phyloP scores from a whole-genome alignment of 2,113 vertebrate genomes.

The Rhinogobius similis region DNA sequence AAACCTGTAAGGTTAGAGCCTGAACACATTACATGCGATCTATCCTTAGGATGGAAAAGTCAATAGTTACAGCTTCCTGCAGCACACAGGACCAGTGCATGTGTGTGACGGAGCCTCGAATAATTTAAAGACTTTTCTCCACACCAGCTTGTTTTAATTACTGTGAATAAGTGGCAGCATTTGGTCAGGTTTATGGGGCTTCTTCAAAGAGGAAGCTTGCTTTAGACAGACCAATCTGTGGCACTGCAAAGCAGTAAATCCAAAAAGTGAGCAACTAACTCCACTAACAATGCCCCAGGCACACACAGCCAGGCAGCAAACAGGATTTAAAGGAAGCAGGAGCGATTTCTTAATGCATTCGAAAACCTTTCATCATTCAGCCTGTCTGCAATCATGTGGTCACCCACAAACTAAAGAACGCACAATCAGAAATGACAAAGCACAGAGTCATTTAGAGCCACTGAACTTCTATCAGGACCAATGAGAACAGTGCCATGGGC shows the following conservation, averaged over 20 bases:
- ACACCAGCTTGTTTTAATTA: constrained; percentile 86
- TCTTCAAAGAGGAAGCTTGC: constrained; percentile 75
- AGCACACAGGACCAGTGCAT: constrained; percentile 36
- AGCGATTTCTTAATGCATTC: constrained; percentile 53
- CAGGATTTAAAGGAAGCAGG: constrained; percentile 12
- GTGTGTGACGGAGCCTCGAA: constrained; percentile 51
- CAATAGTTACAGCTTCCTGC: constrained; percentile 75
- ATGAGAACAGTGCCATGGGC: constrained; percentile 11
- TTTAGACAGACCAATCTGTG: constrained; percentile 71
- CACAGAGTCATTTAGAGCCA: background rate
- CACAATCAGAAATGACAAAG: constrained; percentile 7
- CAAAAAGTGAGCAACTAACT: constrained; percentile 53
- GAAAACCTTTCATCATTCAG: constrained; percentile 14
- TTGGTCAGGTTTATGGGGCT: constrained; percentile 79
- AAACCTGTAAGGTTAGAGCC: constrained; percentile 47
- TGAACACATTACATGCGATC: constrained; percentile 58
- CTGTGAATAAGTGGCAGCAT: constrained; percentile 77
- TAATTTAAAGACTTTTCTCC: constrained; percentile 75
- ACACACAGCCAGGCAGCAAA: constrained; percentile 43
- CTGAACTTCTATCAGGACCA: constrained; percentile 8
- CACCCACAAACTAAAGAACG: background rate
- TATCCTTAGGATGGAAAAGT: constrained; percentile 66
- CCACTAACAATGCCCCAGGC: constrained; percentile 65
- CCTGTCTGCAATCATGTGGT: constrained; percentile 11
- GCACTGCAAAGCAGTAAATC: constrained; percentile 75